phyloP scores from a whole-genome alignment of 2,888 invertebrate genomes.

The Diachrysia chrysitis region DNA sequence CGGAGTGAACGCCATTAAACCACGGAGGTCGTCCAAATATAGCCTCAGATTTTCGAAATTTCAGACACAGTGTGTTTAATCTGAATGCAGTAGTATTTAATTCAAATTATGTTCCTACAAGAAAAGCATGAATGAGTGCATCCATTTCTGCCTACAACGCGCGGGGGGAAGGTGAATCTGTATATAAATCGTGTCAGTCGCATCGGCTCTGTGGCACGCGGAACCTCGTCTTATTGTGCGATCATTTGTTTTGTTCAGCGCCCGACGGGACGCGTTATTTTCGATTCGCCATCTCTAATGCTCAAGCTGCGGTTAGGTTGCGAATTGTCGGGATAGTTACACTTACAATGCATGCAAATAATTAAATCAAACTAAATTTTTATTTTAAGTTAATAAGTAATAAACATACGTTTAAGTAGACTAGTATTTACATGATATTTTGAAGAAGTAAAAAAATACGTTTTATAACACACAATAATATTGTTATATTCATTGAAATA shows the following conservation, averaged over 20 bases:
- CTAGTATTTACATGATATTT: too few species aligned
- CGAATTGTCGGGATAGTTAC: constrained; percentile 34
- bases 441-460: too few species aligned
- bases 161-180: constrained; percentile 76
- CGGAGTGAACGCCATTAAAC: too few species aligned
- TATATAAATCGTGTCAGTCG: constrained; percentile 80
- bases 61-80: too few species aligned
- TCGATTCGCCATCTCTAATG: constrained; percentile 77
- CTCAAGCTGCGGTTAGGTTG: constrained; percentile 43
- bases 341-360: constrained; percentile 25
- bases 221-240: constrained; percentile 86
- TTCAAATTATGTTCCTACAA: constrained; percentile 19
- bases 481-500: too few species aligned
- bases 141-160: constrained; percentile 63
- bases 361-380: not conserved
- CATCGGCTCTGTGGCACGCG: constrained; percentile 80
- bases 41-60: too few species aligned
- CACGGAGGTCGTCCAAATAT: too few species aligned
- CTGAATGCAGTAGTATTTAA: not conserved
- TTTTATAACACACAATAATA: too few species aligned
- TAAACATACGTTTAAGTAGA: too few species aligned
- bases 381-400: too few species aligned
- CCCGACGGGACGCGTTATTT: constrained; percentile 80
- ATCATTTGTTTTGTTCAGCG: constrained; percentile 80
- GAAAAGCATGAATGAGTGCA: constrained; percentile 69